Evolutionary conservation across 2,797 vertebrate genomes (phyloP).

Genomic region (Notamacropus eugenii): DNA sequence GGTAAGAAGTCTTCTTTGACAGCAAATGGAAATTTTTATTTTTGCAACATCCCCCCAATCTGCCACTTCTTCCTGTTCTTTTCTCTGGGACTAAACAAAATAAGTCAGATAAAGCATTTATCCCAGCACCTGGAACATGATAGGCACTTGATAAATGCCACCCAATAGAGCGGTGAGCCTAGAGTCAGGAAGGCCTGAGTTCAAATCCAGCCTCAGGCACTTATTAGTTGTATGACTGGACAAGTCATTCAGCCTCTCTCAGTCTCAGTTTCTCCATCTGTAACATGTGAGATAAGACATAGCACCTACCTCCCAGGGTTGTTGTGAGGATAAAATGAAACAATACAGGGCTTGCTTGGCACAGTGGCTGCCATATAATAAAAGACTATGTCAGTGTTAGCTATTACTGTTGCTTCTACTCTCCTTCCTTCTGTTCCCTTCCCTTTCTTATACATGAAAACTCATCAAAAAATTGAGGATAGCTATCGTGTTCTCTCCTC

Average conservation of each 20-base stretch:
- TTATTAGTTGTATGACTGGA: background rate
- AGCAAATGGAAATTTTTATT: background rate
- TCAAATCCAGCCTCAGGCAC: background rate
- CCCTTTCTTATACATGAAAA: background rate
- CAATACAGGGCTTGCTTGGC: no score
- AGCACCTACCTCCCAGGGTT: background rate
- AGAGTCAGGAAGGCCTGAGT: background rate
- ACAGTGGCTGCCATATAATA: background rate
- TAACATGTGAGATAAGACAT: background rate
- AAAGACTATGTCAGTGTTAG: background rate
- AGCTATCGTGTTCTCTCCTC: background rate
- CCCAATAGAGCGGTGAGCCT: background rate
- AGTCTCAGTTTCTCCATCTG: background rate
- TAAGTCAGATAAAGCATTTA: background rate
- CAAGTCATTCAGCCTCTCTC: background rate
- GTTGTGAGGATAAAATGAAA: background rate
- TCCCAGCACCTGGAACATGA: no score
- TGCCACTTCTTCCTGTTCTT: background rate
- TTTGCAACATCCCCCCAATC: background rate
- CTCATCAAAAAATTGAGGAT: background rate
- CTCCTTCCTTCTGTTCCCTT: background rate
- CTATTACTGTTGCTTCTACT: background rate
- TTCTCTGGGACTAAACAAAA: background rate
- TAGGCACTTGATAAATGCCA: no score
- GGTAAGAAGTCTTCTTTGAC: background rate